Evolutionary conservation across 2,113 vertebrate species (phyloP).

Genomic region (Myrmecophaga tridactyla): DNA sequence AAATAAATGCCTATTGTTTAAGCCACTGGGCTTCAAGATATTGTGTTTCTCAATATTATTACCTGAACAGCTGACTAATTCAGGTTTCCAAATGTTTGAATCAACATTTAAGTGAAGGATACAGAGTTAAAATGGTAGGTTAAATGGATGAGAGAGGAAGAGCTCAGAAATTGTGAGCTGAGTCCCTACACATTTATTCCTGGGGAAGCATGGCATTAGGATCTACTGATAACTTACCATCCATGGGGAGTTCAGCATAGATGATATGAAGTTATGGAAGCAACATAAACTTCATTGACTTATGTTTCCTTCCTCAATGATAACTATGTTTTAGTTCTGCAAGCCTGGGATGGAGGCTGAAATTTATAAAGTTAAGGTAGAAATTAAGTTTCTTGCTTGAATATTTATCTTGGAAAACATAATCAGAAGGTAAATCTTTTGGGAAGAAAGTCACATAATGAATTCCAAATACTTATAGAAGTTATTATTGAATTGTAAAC

Average conservation of each 20-base stretch:
- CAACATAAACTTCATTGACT: neutral
- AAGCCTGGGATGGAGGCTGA: neutral
- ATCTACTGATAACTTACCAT: neutral
- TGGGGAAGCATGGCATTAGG: neutral
- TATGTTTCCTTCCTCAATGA: neutral
- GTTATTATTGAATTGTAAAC: constrained; percentile 62
- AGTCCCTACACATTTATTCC: neutral
- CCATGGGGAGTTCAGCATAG: neutral
- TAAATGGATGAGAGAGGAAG: neutral
- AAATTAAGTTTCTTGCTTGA: constrained; percentile 52
- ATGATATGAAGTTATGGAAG: neutral
- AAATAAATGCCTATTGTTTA: neutral
- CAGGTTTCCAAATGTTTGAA: neutral
- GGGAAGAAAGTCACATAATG: constrained; percentile 58
- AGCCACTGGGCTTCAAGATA: neutral
- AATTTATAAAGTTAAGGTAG: constrained; percentile 20
- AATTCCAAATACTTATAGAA: constrained; percentile 61
- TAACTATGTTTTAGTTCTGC: neutral
- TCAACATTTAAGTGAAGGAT: neutral
- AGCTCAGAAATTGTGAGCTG: neutral
- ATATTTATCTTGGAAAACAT: constrained; percentile 47
- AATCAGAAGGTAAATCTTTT: constrained; percentile 65
- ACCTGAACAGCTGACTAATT: neutral
- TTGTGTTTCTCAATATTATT: neutral
- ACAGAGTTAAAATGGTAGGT: neutral